A percentile compares a stretch with the other conserved stretches of the same genome.
Conservation (phyloP, 2,888 invertebrate species). For the Sabatieria punctata region DNA sequence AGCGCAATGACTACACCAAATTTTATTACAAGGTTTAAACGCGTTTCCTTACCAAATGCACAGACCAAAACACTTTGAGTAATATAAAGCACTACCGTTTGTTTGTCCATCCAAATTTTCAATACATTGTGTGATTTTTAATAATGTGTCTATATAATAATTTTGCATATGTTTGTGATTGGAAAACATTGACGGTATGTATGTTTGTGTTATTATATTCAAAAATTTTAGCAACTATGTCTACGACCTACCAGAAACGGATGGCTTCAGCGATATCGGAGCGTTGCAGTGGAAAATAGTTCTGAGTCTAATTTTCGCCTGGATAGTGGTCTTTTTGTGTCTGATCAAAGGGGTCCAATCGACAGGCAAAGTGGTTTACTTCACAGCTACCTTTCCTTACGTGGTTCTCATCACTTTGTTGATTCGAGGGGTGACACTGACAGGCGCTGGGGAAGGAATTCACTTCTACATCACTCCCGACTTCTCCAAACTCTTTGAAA, state of each 20-base stretch:
- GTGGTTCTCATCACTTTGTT: constrained; percentile 7
- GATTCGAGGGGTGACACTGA: constrained; percentile 5
- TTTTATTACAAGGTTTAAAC: too few relatives aligned
- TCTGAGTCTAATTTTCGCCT: constrained; percentile 28
- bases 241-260: neutral
- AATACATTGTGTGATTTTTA: too few relatives aligned
- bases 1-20: too few relatives aligned
- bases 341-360: constrained; percentile 32
- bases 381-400: constrained; percentile 59
- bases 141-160: too few relatives aligned
- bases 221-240: neutral
- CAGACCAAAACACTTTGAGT: too few relatives aligned
- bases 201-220: too few relatives aligned
- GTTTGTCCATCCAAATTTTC: too few relatives aligned
- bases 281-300: constrained; percentile 28
- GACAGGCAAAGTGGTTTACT: constrained; percentile 50
- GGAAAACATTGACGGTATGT: too few relatives aligned
- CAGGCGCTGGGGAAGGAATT: constrained; percentile 3
- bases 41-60: too few relatives aligned
- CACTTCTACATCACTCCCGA: constrained; percentile 3
- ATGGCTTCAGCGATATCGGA: constrained; percentile 2
- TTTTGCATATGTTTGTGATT: too few relatives aligned
- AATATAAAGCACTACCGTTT: too few relatives aligned
- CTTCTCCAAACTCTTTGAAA: neutral
- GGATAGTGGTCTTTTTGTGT: constrained; percentile 32